Evolutionary conservation across 2,888 invertebrate genomes (phyloP), one percentile per base, ranked within the genome.

Genomic region (Atethmia centrago): DNA sequence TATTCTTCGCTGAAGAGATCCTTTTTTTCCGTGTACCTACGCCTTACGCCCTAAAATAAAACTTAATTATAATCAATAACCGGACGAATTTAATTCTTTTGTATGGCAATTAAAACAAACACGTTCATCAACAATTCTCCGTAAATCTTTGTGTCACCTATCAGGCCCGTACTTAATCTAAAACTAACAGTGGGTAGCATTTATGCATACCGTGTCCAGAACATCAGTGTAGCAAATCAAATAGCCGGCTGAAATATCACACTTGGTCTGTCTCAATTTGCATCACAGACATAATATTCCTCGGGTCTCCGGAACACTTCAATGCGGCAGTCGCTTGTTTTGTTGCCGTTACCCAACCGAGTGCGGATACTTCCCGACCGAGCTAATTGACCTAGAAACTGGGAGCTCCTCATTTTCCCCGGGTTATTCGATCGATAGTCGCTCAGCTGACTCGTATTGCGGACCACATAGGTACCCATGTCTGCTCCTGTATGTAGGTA

Each of bases 391-490:
- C 42, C 45, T 63, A 42, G 25, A 31, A 49, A n/a, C 21, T 45
- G 49, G 45, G 40, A 53, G 31, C 71, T 83, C n/a, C 42, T 77
- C 10, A 68, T 53, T 64, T 85, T 79, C 45, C 79, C 77, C 85
- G 89, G 73, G 74, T 90, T 67, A 71, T 61, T 72, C 75, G 90
- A 92, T 93, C 93, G 90, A 93, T 93, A 89, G 42, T 40, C 69
- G 74, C 82, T 79, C 89, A 91, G 91, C 92, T 92, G 92, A 91
- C 88, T 80, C 68, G 70, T 81, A 56, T 74, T 79, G 77, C 79
- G 76, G 79, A 75, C 80, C 69, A 73, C 55, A 70, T 72, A 72
- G 16, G 47, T 66, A 82, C 14, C 55, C 47, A 36, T 65, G 67
- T 64, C 59, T 71, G 62, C 51, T 49, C 10, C 55, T 53, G n/a